Evolutionary conservation across 2,797 vertebrate species (phyloP).

Genomic region (Hylomyscus alleni): DNA sequence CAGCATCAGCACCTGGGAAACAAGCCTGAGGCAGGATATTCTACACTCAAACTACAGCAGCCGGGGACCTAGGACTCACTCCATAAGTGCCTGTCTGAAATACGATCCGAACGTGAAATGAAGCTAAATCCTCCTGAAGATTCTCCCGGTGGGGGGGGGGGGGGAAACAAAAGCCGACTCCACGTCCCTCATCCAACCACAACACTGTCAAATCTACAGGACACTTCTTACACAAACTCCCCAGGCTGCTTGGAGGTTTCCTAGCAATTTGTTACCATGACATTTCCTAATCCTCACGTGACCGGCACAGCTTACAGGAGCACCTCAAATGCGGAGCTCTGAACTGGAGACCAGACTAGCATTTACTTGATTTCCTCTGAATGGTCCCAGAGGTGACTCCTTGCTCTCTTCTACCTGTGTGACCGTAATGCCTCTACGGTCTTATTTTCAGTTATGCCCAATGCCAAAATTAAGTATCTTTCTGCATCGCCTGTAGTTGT

Average conservation of each 20-base stretch:
- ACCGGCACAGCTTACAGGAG: not conserved
- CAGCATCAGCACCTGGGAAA: too few species aligned
- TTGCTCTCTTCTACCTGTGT: not conserved
- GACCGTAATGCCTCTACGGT: not conserved
- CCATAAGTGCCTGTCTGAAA: slow-evolving; percentile 7
- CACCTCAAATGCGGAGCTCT: not conserved
- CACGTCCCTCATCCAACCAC: not conserved
- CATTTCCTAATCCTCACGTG: not conserved
- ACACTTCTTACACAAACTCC: not conserved
- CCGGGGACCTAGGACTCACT: not conserved
- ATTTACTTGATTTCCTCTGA: not conserved
- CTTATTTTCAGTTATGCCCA: not conserved
- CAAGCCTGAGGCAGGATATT: not conserved
- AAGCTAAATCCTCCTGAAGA: not conserved
- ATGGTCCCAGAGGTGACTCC: not conserved
- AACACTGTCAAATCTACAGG: slow-evolving; percentile 5
- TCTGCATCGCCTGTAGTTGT: not conserved
- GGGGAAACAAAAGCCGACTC: not conserved
- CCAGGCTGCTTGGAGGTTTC: not conserved
- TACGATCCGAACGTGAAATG: not conserved
- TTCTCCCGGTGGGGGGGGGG: not conserved
- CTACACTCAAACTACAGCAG: not conserved
- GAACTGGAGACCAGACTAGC: not conserved
- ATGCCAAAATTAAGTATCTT: not conserved
- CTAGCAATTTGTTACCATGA: not conserved